phyloP scores from a whole-genome alignment of 1,140 invertebrate genomes.

The Linepithema humile region DNA sequence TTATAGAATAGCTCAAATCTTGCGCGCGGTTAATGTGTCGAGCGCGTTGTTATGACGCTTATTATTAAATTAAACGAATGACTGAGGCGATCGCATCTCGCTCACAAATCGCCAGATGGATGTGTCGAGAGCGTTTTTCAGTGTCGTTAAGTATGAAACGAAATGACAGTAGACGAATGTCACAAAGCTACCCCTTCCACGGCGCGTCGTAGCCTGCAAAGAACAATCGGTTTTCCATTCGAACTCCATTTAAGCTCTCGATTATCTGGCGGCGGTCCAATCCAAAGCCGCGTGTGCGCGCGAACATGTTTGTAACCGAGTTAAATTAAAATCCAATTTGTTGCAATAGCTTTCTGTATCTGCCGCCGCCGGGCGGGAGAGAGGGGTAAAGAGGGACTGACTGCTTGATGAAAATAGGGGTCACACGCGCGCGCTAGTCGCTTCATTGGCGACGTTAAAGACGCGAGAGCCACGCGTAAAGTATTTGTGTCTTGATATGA shows the following conservation, averaged over 20 bases:
- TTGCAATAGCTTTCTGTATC: constrained; percentile 61
- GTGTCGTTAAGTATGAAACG: constrained; percentile 6
- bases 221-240: constrained; percentile 57
- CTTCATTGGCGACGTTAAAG: constrained; percentile 38
- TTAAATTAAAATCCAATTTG: constrained; percentile 69
- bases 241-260: constrained; percentile 55
- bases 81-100: neutral
- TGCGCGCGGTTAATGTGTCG: constrained; percentile 1
- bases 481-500: neutral
- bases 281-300: constrained; percentile 41
- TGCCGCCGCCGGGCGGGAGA: neutral
- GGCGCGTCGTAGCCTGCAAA: constrained; percentile 2
- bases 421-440: constrained; percentile 5
- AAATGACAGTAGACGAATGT: neutral
- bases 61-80: constrained; percentile 6
- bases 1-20: neutral
- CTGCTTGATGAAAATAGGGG: neutral
- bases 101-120: neutral
- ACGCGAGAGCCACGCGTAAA: constrained; percentile 11
- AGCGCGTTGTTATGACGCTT: neutral
- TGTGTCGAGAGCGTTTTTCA: constrained; percentile 15
- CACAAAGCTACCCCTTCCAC: neutral
- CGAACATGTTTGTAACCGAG: constrained; percentile 53
- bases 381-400: too few relatives aligned
- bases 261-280: constrained; percentile 52